Percentiles rank a stretch among this genome's conserved stretches.
phyloP scores from a whole-genome alignment of 2,113 vertebrate genomes.

The Protomyctophum bolini region DNA sequence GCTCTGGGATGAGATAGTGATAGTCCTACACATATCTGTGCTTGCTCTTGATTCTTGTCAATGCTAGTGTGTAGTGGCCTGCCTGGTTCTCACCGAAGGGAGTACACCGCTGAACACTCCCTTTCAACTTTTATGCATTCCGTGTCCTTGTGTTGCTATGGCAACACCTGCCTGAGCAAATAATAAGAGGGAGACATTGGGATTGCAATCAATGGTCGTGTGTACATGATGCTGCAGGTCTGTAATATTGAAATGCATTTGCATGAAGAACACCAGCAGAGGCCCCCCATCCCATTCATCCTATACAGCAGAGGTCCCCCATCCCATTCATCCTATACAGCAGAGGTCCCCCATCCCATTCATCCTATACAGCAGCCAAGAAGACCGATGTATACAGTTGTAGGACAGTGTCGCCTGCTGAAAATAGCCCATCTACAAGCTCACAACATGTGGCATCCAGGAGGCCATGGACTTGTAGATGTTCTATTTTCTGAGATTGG shows the following conservation, averaged over 20 bases:
- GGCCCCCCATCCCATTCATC: slow-evolving; percentile 3
- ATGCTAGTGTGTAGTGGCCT: slow-evolving; percentile 26
- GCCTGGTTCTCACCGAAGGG: slow-evolving; percentile 15
- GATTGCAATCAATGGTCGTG: slow-evolving; percentile 47
- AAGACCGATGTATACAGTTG: not conserved
- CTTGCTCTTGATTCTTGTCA: slow-evolving; percentile 45
- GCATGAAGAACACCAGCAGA: not conserved
- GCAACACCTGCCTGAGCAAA: slow-evolving; percentile 59
- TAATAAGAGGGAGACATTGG: slow-evolving; percentile 51
- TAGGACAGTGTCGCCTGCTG: too few relatives aligned
- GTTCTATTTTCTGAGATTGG: too few relatives aligned
- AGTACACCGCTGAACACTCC: not conserved
- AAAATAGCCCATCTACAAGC: too few relatives aligned
- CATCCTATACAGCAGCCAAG: too few relatives aligned
- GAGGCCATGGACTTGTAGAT: too few relatives aligned
- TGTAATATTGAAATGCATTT: slow-evolving; percentile 5
- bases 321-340: slow-evolving; percentile 15
- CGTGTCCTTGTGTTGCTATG: slow-evolving; percentile 59
- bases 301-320: slow-evolving; percentile 3
- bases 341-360: not conserved
- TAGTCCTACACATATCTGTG: not conserved
- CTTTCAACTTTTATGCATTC: slow-evolving; percentile 48
- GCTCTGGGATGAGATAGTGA: slow-evolving; percentile 9
- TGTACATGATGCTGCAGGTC: slow-evolving; percentile 20
- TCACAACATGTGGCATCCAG: too few relatives aligned